Base-by-base conservation (phyloP, 2,888 invertebrate genomes). In the Watsonalla binaria region DNA sequence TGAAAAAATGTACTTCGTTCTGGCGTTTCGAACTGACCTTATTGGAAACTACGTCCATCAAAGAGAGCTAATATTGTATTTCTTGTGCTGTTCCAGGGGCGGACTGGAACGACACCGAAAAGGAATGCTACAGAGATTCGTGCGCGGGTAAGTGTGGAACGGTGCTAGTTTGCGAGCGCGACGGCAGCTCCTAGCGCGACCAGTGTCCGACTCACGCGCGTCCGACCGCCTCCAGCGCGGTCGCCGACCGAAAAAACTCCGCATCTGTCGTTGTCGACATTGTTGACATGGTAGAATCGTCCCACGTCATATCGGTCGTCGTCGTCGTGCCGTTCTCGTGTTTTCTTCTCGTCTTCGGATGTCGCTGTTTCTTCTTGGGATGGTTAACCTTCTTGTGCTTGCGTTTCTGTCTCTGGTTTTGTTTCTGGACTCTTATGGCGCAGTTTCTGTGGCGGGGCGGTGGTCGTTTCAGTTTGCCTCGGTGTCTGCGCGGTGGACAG, bases 171-270 rank as follows among this genome's bases (percentile, higher is more conserved):
- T 78, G 85, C 83, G 74, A 90, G 84, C 82, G 87, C 89, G 75
- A 87, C 89, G 88, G 90, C 87, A 74, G 90, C 90, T 70, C 86
- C 88, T 73, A 89, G 78, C 73, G 85, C 87, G 80, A 86, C 78
- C 76, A 85, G 81, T 73, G 82, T 80, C 65, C 86, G 87, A 67
- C 86, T 86, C 82, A 90, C 84, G 86, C 86, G 81, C 86, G 91
- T 66, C 81, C 85, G 86, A 82, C 86, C 86, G 87, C 88, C 87
- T 91, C 90, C 85, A 84, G 92, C 84, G 89, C 90, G 84, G 88
- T 88, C 83, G 89, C 89, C 73, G 91, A 86, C 78, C 92, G 91
- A 84, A 92, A 92, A 88, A 92, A 92, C 91, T 91, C 92, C 60
- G 82, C 85, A 78, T 82, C 88, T 60, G 80, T 92, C 81, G 72